Evolutionary conservation across 2,113 vertebrate species (phyloP).

Genomic region (Mus musculus): GRCm39 chr11:103003001-103003500

Average conservation of each 20-base stretch:
- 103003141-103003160: neutral
- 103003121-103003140: neutral
- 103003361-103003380: neutral
- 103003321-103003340: neutral
- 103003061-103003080: neutral
- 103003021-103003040: conserved; percentile 33
- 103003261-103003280: neutral
- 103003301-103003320: accelerated
- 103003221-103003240: neutral
- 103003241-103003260: neutral
- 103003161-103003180: neutral
- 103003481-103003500: neutral
- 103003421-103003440: conserved; percentile 40
- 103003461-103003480: neutral
- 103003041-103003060: neutral
- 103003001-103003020: conserved; percentile 73
- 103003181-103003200: too few relatives aligned
- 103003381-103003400: too few relatives aligned
- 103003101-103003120: neutral
- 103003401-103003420: neutral
- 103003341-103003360: neutral
- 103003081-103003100: neutral
- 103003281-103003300: neutral
- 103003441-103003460: neutral
- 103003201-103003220: neutral